Base-by-base conservation (phyloP, 2,888 invertebrate species). In the Pherbina coryleti region DNA sequence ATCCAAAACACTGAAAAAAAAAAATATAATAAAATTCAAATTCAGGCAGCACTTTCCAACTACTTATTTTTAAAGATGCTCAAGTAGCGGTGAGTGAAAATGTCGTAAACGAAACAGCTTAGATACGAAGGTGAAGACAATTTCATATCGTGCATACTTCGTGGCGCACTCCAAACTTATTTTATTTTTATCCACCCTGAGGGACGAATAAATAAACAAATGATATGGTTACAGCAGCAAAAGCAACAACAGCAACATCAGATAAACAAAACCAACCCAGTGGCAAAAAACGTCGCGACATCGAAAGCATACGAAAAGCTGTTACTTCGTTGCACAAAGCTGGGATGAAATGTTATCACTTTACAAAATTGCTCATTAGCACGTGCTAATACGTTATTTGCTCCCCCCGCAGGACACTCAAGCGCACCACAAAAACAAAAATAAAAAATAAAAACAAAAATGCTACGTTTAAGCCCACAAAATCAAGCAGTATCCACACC, bases 301-400 rank as follows among this genome's bases (percentile, higher is more conserved):
- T 57, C 28, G 73, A 67, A 76, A 69, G 67, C 31, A 67, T n/a
- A 53, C 31, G 49, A 53, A 53, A 62, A 74, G 28, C 67, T 75
- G n/a, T 11, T 49, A 22, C 34, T 75, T 28, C 72, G 70, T 60
- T 78, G 73, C 72, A 77, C 62, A 62, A 80, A 78, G 80, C 81
- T 76, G 81, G 82, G 81, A 82, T 83, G 83, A 84, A 83, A 83
- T 83, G 82, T 85, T 84, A 84, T 85, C 85, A 85, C 84, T 85
- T 85, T 82, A 84, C 81, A 82, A 85, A 85, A 86, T 85, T 85
- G 84, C 84, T 85, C 84, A 85, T 86, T 84, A 86, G 84, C 84
- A 84, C 84, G 84, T 85, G 84, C 84, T 84, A 83, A 85, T 84
- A 80, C 78, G 82, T 75, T 74, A 79, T 77, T 77, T 76, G 67